Percentiles rank a stretch among this genome's conserved stretches.
Evolutionary conservation across 2,797 vertebrate species (phyloP).

Genomic region (Bradypus variegatus): DNA sequence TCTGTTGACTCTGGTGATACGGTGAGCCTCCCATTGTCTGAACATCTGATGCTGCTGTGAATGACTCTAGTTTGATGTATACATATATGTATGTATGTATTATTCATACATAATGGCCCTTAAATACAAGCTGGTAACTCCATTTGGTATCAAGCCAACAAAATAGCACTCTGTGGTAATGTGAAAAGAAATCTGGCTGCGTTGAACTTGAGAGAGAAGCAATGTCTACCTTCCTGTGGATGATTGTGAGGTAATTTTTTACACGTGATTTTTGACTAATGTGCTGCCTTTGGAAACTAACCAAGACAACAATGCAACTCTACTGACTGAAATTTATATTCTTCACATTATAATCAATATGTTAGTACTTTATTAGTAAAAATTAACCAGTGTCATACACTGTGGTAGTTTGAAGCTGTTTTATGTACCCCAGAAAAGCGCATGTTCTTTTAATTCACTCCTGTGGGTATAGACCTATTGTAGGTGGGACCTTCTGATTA

Average conservation of each 20-base stretch:
- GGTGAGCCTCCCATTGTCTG: not conserved
- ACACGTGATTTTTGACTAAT: not conserved
- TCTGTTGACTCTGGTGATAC: not conserved
- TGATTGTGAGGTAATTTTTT: not conserved
- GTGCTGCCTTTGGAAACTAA: not conserved
- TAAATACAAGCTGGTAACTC: not conserved
- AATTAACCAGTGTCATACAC: no score
- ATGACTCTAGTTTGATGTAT: not conserved
- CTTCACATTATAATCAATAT: not conserved
- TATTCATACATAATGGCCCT: not conserved
- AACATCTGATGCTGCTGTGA: not conserved
- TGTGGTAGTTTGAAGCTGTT: no score
- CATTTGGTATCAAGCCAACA: not conserved
- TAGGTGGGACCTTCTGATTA: no score
- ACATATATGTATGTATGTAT: not conserved
- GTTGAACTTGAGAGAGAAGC: not conserved
- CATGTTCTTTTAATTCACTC: no score
- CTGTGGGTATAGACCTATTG: no score
- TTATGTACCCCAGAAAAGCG: no score
- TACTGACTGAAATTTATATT: not conserved
- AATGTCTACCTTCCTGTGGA: not conserved
- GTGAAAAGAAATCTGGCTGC: not conserved
- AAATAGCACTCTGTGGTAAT: not conserved
- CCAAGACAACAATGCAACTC: not conserved
- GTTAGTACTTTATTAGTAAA: not conserved